Evolutionary conservation across 2,113 vertebrate species (phyloP), one percentile per base, ranked within the genome.

Genomic region (Pseudopodoces humilis): DNA sequence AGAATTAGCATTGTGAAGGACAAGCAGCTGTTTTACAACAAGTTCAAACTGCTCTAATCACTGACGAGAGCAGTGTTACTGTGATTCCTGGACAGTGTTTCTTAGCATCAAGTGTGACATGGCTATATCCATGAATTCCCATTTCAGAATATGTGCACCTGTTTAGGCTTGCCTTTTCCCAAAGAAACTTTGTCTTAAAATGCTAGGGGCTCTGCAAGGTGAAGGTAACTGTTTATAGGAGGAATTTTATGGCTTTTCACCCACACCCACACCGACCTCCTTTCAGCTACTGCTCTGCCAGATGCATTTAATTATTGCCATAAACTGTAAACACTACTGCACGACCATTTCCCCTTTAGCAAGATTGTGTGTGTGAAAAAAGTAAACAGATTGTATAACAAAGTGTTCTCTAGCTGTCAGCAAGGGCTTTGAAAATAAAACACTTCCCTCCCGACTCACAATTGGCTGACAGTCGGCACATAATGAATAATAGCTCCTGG

Each of bases 351-450:
- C 97, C 97, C 97, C 95, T 94, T 92, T 79, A 97, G 97, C 98
- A 86, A 97, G 97, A 94, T 35, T 96, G 92, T 96, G 95, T 94
- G 96, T 90, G 94, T 90, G 95, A 95, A 97, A 97, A 97, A 97
- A 97, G 92, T 98, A 98, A 98, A 98, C 98, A 98, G 98, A 97
- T 97, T 98, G 98, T 98, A 97, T 97, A 98, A 98, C 98, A 98
- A 98, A 98, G 98, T 97, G 97, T 98, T 98, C 98, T 98, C 96
- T 97, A 96, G 98, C 98, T 98, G 98, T 98, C 98, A 98, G 98
- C 97, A 95, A 98, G 95, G 92, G 97, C 98, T 98, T 98, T 98
- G 98, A 97, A 98, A 98, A 98, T 98, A 98, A 98, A 98, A 98
- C 97, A 98, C 98, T 98, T 98, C 97, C 98, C 98, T 98, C 98